Evolutionary conservation across 2,113 vertebrate genomes (phyloP).

Genomic region (Cyprinodon brontotheroides): DNA sequence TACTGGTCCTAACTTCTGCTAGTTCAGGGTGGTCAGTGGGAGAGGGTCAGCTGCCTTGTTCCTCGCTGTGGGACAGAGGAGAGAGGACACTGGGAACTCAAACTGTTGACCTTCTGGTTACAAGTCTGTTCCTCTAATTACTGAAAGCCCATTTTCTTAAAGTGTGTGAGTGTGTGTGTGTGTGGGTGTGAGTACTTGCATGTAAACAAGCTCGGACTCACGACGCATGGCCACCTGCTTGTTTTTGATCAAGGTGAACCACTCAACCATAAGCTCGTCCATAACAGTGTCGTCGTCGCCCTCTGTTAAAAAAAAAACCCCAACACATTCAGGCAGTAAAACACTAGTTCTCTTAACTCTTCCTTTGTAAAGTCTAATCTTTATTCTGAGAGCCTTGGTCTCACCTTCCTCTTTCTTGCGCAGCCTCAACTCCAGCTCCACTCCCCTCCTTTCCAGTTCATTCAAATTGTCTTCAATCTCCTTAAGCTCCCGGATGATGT

Average conservation of each 20-base stretch:
- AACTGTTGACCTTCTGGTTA: constrained; percentile 74
- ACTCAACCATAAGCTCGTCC: constrained; percentile 87
- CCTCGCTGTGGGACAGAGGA: constrained; percentile 46
- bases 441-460: constrained; percentile 84
- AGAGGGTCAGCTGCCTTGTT: constrained; percentile 18
- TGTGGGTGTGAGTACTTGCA: constrained; percentile 59
- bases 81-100: constrained; percentile 67
- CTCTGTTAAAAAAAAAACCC: constrained; percentile 71
- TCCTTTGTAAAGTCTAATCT: not conserved
- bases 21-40: constrained; percentile 13
- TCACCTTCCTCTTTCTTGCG: constrained; percentile 88
- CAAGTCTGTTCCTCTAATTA: constrained; percentile 65
- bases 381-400: not conserved
- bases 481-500: constrained; percentile 83
- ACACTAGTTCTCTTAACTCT: not conserved
- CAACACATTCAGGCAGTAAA: constrained; percentile 12
- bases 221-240: constrained; percentile 92
- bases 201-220: constrained; percentile 86
- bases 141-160: constrained; percentile 39
- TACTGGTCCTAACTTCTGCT: constrained; percentile 32
- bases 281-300: constrained; percentile 85
- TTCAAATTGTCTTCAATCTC: constrained; percentile 87
- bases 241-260: constrained; percentile 94
- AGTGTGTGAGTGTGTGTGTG: not conserved
- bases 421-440: constrained; percentile 88